Conservation (phyloP, 2,888 invertebrate genomes). For the Tenthredo scrophulariae region DNA sequence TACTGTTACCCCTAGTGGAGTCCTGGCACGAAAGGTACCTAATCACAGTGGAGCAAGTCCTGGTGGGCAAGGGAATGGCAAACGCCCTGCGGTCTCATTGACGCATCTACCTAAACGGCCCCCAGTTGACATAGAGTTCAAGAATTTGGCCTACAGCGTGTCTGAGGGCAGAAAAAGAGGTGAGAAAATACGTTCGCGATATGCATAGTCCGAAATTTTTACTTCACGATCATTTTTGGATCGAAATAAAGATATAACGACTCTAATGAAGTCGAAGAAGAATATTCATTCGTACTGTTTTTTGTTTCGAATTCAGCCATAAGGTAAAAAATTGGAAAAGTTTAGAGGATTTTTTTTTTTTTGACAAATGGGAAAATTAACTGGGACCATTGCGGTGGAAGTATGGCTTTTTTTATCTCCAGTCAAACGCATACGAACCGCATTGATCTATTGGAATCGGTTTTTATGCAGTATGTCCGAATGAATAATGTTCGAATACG, state of each 20-base stretch:
- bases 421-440: not conserved
- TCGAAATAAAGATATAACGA: not conserved
- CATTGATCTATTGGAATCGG: not conserved
- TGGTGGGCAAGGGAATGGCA: conserved; percentile 79
- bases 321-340: not conserved
- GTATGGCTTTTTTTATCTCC: not conserved
- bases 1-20: conserved; percentile 77
- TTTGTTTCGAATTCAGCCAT: not conserved
- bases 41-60: conserved; percentile 83
- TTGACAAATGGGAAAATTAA: not conserved
- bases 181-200: conserved; percentile 58
- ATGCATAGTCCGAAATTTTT: not conserved
- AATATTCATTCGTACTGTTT: not conserved
- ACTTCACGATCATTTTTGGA: not conserved
- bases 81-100: conserved; percentile 87
- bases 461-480: not conserved
- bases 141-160: conserved; percentile 92
- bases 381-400: not conserved
- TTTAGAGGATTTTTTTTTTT: not conserved
- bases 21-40: conserved; percentile 86
- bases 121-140: conserved; percentile 94
- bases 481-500: not conserved
- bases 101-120: conserved; percentile 92
- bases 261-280: not conserved
- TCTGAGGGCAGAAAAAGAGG: conserved; percentile 89